Evolutionary conservation across 2,797 vertebrate genomes (phyloP).

Genomic region (Tiaroga cobitis): DNA sequence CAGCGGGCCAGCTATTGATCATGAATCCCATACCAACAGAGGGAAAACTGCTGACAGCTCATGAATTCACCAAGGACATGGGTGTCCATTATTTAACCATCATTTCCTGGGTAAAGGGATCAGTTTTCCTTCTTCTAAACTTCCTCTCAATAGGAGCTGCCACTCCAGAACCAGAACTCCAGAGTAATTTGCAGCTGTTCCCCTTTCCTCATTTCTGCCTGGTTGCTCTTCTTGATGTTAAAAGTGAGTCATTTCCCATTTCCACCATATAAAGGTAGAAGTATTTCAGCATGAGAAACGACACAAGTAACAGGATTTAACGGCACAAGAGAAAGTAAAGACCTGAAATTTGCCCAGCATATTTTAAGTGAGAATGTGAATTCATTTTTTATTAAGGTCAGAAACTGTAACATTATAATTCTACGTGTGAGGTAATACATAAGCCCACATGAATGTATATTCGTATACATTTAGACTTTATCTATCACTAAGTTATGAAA

Average conservation of each 20-base stretch:
- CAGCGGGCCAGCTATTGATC: conserved; percentile 76
- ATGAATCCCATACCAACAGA: conserved; percentile 54
- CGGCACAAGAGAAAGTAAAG: conserved; percentile 54
- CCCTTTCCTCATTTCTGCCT: conserved; percentile 65
- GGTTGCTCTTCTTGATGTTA: conserved; percentile 61
- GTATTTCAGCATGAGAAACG: conserved; percentile 61
- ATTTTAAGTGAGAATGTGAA: conserved; percentile 42
- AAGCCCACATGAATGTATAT: background rate
- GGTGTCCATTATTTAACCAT: conserved; percentile 74
- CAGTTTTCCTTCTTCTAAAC: conserved; percentile 53
- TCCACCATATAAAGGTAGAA: conserved; percentile 54
- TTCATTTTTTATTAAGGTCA: conserved; percentile 48
- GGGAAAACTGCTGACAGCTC: conserved; percentile 69
- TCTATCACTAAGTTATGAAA: background rate
- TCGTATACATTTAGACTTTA: background rate
- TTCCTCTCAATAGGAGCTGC: conserved; percentile 63
- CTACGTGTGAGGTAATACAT: background rate
- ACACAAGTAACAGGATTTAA: conserved; percentile 60
- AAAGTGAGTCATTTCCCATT: conserved; percentile 63
- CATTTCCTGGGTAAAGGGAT: conserved; percentile 62
- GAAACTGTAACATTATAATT: background rate
- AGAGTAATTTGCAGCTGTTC: conserved; percentile 70
- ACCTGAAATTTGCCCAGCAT: conserved; percentile 44
- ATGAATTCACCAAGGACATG: conserved; percentile 64
- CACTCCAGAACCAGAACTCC: conserved; percentile 52